Base-by-base conservation (phyloP, 2,888 invertebrate genomes). In the Tholera decimalis region DNA sequence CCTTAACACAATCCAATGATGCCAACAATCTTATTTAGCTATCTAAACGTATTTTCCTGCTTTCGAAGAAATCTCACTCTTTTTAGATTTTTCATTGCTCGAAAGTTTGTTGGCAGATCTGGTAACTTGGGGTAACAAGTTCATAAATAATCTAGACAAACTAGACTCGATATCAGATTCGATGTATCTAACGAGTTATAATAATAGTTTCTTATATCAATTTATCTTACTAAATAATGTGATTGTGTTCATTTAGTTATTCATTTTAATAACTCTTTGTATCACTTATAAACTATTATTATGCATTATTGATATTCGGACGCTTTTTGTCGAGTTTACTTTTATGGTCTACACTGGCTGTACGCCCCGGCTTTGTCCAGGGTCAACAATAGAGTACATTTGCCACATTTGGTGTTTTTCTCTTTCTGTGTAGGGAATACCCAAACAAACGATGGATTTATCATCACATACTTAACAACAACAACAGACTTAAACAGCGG, bases 171-270 rank as follows among this genome's bases (percentile, higher is more conserved):
- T 6, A 20, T 51, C 24, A 30, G 26, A 49, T 72, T 65, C 41
- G 24, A 51, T 63, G 47, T 62, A 35, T 58, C n/a, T 22, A 24
- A 58, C 24, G 22, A 50, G 37, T 28, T 69, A 11, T 30, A 75
- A 59, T 33, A 43, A 57, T 28, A 53, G 11, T 41, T 33, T n/a
- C n/a, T 51, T 24, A 35, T 65, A 37, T 39, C 57, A 61, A 47
- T 65, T 24, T 35, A 44, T 60, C n/a, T 54, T 68, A 63, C 30
- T 37, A 44, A 47, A 35, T 60, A 63, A 47, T 59, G 58, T 60
- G 59, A 79, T 79, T 49, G 62, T 49, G 15, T 62, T 43, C 66
- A 53, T 59, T 71, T n/a, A n/a, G n/a, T 65, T 62, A 65, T 61
- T 56, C 24, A 30, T 46, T 73, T 28, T 20, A n/a, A 44, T 50